Conservation (phyloP, 2,888 invertebrate genomes). For the Elmis aenea region DNA sequence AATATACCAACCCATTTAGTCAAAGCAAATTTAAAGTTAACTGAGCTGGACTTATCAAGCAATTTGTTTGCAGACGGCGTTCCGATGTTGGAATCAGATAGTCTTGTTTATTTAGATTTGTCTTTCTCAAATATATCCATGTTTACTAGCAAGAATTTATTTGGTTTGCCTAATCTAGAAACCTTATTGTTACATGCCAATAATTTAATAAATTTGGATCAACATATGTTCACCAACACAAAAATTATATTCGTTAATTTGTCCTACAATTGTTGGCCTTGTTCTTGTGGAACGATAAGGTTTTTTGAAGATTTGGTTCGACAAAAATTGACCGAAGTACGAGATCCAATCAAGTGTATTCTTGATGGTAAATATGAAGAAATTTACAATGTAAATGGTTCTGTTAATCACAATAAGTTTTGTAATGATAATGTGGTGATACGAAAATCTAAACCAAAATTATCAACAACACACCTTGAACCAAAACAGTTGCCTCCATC, state of each 20-base stretch:
- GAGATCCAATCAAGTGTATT: not conserved
- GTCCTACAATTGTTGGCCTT: not conserved
- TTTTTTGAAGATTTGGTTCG: not conserved
- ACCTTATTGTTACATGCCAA: not conserved
- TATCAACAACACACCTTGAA: no score
- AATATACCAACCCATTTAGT: slow-evolving; percentile 3
- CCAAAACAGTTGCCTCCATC: no score
- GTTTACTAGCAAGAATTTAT: not conserved
- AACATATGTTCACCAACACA: not conserved
- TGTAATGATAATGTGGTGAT: no score
- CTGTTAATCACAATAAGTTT: no score
- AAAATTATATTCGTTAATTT: not conserved
- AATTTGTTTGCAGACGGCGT: not conserved
- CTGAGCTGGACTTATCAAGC: slow-evolving; percentile 2
- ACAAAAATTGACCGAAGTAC: not conserved
- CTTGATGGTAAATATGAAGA: not conserved
- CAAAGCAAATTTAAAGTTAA: slow-evolving; percentile 7
- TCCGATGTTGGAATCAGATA: not conserved
- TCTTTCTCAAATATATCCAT: not conserved
- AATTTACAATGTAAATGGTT: no score
- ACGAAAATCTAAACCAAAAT: no score
- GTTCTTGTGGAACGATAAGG: not conserved
- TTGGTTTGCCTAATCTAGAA: not conserved
- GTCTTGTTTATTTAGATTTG: not conserved
- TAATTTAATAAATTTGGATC: not conserved